These are phyloP conservation scores for Stercorarius parasiticus DNA, from an alignment of 2,113 vertebrate genomes.

Conservation along the genomic window DNA sequence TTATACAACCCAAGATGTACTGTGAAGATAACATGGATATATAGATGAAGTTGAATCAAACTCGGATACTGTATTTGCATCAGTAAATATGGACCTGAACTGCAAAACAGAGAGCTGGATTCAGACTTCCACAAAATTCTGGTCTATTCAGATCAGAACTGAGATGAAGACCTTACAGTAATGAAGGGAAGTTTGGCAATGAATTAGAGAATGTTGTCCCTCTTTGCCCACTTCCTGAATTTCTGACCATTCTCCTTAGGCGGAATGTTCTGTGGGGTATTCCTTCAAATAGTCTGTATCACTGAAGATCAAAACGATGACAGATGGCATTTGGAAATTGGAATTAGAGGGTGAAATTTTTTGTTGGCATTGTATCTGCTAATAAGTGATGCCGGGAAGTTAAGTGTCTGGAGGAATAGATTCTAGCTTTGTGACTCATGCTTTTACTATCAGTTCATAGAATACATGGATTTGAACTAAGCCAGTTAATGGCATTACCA, in stretches of 20 bases:
- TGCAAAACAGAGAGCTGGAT: neutral
- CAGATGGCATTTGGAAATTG: neutral
- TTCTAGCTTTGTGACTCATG: neutral
- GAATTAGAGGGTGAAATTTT: neutral
- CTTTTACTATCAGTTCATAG: neutral
- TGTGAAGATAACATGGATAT: neutral
- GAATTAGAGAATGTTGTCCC: neutral
- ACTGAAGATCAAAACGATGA: neutral
- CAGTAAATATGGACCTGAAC: neutral
- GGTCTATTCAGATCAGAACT: neutral
- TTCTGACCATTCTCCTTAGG: neutral
- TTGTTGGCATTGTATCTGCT: neutral
- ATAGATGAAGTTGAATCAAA: neutral
- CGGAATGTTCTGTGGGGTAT: neutral
- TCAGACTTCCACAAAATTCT: neutral
- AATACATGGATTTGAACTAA: neutral
- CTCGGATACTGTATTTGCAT: neutral
- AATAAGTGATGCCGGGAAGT: neutral
- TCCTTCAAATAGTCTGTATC: neutral
- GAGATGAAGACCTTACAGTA: neutral
- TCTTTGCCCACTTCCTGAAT: neutral
- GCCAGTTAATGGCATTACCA: neutral
- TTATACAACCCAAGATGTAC: neutral
- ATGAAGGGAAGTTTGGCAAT: neutral
- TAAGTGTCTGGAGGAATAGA: neutral